phyloP scores from a whole-genome alignment of 64 coral and sea anemone genomes.

The Porites lutea region DNA sequence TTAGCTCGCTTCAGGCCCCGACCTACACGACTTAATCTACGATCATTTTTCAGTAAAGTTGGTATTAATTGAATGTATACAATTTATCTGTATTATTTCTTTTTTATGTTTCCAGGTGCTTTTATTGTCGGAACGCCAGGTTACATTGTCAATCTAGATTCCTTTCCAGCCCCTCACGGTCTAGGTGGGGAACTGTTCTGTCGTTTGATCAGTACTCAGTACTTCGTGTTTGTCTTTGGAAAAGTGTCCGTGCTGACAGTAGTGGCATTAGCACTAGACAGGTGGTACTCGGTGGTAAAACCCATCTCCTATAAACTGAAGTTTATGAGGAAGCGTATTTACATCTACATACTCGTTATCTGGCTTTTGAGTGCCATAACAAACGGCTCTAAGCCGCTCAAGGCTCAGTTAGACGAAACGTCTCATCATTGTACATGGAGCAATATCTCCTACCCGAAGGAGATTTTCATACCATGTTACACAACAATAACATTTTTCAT shows the following conservation, averaged over 20 bases:
- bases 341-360: constrained; percentile 52
- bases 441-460: constrained; percentile 21
- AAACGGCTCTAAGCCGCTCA: constrained; percentile 2
- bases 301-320: constrained; percentile 33
- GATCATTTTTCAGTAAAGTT: too few species aligned
- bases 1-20: too few species aligned
- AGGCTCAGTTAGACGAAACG: constrained; percentile 22
- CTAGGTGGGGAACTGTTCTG: constrained; percentile 52
- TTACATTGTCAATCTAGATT: neutral
- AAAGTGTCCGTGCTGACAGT: constrained; percentile 66
- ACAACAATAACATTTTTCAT: constrained; percentile 66
- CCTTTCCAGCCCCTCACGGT: constrained; percentile 30
- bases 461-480: constrained; percentile 61
- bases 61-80: too few species aligned
- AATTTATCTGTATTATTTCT: too few species aligned
- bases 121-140: constrained; percentile 30
- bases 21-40: too few species aligned
- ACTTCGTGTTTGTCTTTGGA: constrained; percentile 49
- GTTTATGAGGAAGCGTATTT: constrained; percentile 41
- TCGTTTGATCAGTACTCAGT: constrained; percentile 55
- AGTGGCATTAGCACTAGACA: constrained; percentile 53
- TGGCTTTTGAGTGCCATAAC: constrained; percentile 50
- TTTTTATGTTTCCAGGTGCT: neutral
- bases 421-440: constrained; percentile 29
- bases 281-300: constrained; percentile 47